These are phyloP conservation scores for Abscondita cerata DNA, from an alignment of 2,888 invertebrate genomes.

Conservation along the genomic window DNA sequence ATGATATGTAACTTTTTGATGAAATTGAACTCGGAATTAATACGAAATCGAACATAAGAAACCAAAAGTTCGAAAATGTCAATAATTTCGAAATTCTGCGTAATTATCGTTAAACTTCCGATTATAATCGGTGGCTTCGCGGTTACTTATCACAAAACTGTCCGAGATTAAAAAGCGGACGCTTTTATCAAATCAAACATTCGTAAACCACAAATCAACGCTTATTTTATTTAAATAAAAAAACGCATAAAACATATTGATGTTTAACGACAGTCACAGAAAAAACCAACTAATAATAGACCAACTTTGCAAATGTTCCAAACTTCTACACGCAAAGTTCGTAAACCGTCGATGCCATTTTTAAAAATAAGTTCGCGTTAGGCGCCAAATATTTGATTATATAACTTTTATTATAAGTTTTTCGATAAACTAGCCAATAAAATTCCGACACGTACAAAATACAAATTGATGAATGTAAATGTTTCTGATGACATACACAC, in stretches of 20 bases:
- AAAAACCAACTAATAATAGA: no score
- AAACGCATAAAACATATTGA: no score
- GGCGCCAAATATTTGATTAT: conserved; percentile 22
- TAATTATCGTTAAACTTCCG: no score
- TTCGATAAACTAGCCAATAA: conserved; percentile 11
- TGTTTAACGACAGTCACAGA: no score
- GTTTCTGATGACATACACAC: conserved; percentile 25
- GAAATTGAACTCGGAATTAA: no score
- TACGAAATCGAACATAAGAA: no score
- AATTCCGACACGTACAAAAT: conserved; percentile 25
- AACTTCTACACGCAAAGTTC: conserved; percentile 11
- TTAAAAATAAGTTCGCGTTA: conserved; percentile 7
- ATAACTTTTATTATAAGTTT: conserved; percentile 20
- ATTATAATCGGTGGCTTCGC: conserved; percentile 5
- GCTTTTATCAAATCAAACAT: neutral
- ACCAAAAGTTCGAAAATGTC: no score
- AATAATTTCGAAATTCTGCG: no score
- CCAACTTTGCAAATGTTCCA: neutral
- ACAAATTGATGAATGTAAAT: conserved; percentile 28
- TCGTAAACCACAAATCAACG: no score
- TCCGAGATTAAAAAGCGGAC: neutral
- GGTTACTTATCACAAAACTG: conserved; percentile 2
- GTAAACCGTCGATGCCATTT: conserved; percentile 17
- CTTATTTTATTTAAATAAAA: no score
- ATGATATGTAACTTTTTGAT: no score